Conservation (phyloP, 2,797 vertebrate species). For the Argya squamiceps region DNA sequence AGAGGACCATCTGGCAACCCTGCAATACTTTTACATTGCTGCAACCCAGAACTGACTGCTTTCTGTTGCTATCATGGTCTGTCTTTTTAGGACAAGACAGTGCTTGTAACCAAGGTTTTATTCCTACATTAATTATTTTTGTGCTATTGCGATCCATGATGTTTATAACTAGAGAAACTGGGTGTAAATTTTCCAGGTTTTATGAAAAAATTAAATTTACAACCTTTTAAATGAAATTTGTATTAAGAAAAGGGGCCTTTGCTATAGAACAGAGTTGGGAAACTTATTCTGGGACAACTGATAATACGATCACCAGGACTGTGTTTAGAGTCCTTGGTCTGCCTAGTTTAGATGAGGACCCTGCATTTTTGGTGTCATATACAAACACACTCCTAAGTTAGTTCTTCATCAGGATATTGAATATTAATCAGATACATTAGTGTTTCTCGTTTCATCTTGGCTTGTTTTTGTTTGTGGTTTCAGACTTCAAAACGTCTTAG, state of each 20-base stretch:
- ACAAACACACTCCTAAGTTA: not conserved
- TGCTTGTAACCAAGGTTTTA: not conserved
- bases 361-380: not conserved
- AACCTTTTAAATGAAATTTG: not conserved
- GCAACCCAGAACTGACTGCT: not conserved
- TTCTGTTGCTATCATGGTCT: not conserved
- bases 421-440: not conserved
- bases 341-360: not conserved
- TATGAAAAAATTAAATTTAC: not conserved
- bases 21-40: not conserved
- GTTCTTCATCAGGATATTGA: not conserved
- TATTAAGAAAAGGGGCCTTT: not conserved
- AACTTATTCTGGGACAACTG: not conserved
- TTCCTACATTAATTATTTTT: not conserved
- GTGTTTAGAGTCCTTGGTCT: not conserved
- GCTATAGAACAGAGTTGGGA: not conserved
- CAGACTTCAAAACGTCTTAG: not conserved
- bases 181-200: not conserved
- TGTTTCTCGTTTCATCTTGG: not conserved
- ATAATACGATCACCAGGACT: not conserved
- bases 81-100: not conserved
- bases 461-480: not conserved
- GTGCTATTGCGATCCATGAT: not conserved
- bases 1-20: not conserved
- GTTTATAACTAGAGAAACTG: not conserved